Conservation (phyloP, 2,113 vertebrate genomes). For the Gnathonemus echidnorhynchus region DNA sequence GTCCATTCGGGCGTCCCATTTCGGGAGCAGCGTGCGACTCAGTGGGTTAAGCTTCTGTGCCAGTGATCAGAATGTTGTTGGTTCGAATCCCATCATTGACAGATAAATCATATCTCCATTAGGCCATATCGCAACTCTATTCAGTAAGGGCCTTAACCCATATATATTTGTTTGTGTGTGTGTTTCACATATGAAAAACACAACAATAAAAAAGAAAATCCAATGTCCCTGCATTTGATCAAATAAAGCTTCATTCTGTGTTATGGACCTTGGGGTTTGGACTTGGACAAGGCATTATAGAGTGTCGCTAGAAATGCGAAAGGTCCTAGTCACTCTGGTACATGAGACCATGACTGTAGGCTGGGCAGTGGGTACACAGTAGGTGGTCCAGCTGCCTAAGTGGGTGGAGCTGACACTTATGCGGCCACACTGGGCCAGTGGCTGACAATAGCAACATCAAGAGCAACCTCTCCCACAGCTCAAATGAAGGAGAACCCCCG, state of each 20-base stretch:
- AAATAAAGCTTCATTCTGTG: not conserved
- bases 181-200: not conserved
- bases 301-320: not conserved
- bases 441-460: constrained; percentile 28
- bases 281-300: not conserved
- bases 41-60: not conserved
- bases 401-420: constrained; percentile 3
- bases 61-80: not conserved
- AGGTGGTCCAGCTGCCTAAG: constrained; percentile 11
- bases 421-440: constrained; percentile 20
- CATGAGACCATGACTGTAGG: constrained; percentile 17
- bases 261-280: not conserved
- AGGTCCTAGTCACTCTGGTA: constrained; percentile 11
- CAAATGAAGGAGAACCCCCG: not conserved
- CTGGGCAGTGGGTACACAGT: constrained; percentile 12
- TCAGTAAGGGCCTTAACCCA: not conserved
- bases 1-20: not conserved
- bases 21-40: not conserved
- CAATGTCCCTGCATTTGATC: not conserved
- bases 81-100: not conserved
- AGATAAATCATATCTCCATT: not conserved
- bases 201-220: not conserved
- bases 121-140: not conserved
- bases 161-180: not conserved
- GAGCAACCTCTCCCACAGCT: not conserved